Base-by-base conservation (phyloP, 2,113 vertebrate genomes). In the Sander lucioperca region DNA sequence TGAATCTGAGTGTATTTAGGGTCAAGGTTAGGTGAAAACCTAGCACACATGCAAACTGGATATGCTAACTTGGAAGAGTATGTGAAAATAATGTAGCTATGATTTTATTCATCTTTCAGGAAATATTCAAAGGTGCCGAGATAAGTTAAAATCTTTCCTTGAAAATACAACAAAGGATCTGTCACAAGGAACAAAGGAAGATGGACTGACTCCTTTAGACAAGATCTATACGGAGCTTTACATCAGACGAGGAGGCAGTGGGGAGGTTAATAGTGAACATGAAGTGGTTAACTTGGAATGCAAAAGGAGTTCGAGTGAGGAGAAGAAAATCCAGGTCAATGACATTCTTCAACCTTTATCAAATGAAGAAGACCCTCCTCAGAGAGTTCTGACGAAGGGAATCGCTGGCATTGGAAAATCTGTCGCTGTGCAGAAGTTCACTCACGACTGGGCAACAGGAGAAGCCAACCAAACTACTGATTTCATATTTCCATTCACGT, bases 381-480 rank as follows among this genome's bases (percentile, higher is more conserved):
- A 62, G 56, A 84, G 56, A 68, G 63, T 84, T 45, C 43, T 84
- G 70, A 84, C 63, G 0, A 79, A 69, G 39, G 82, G 82, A 50
- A 84, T 74, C 21, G 76, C 82, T 18, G 76, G 82, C 21, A 84
- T 84, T 36, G 82, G 82, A 30, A 84, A 84, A 74, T 50, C 75
- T 13, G 82, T 84, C 0, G 76, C 70, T 63, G 82, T 84, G 56
- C 64, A 79, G 69, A 84, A 84, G 48, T 79, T 84, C 36, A 79
- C 51, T 63, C 56, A 39, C 0, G 76, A 84, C 56, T 84, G 76
- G 82, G 76, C 75, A 25, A 4, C 3, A n/a, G 69, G 63, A 47
- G 0, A 18, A 62, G 56, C 57, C 63, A 84, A 84, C 48, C 63
- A 68, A 13, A 6, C 3, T 4, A n/a, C 27, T n/a, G 18, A 54